phyloP scores from a whole-genome alignment of 2,113 vertebrate genomes.

The Rhea pennata region DNA sequence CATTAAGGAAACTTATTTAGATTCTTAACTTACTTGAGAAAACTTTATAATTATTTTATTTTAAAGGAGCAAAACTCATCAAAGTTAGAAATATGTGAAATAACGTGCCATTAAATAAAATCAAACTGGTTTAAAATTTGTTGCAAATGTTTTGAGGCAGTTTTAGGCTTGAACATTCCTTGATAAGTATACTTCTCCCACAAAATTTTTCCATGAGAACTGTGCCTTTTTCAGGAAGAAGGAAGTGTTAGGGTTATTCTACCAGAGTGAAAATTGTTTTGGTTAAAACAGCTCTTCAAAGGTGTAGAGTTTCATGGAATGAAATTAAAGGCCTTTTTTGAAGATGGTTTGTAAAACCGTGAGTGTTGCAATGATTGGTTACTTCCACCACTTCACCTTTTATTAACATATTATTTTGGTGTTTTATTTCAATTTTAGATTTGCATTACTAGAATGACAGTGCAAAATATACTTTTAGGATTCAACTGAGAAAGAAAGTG shows the following conservation, averaged over 20 bases:
- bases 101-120: background rate
- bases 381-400: background rate
- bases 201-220: background rate
- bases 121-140: background rate
- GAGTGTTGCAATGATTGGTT: background rate
- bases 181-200: background rate
- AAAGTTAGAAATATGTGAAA: background rate
- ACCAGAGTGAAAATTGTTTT: background rate
- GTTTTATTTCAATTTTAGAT: background rate
- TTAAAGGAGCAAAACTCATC: background rate
- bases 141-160: background rate
- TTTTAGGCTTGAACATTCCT: background rate
- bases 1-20: fast-evolving
- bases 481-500: background rate
- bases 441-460: background rate
- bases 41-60: background rate
- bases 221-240: background rate
- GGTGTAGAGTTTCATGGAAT: background rate
- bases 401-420: background rate
- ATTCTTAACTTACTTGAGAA: background rate
- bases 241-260: no score
- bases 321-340: background rate
- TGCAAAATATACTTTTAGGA: background rate
- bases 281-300: background rate
- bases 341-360: background rate